A percentile compares a stretch with the other conserved stretches of the same genome.
Evolutionary conservation across 2,888 invertebrate genomes (phyloP).

Genomic region (Heterodera filipjevi): DNA sequence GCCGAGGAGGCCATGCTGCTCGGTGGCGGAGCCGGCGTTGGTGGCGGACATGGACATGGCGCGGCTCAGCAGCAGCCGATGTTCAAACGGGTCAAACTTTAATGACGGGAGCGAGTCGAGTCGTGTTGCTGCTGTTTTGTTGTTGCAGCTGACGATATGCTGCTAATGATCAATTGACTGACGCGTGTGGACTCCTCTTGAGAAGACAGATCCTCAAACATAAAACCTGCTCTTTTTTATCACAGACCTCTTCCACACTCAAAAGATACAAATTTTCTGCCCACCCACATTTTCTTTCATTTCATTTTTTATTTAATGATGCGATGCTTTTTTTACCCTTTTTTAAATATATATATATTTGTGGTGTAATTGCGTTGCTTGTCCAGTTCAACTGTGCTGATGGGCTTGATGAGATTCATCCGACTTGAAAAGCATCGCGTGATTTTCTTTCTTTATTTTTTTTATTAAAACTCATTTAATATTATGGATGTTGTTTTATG

Average conservation of each 20-base stretch:
- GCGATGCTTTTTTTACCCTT: neutral
- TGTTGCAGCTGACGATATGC: too few relatives aligned
- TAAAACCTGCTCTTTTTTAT: neutral
- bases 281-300: neutral
- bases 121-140: neutral
- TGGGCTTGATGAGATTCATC: too few relatives aligned
- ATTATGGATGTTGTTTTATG: too few relatives aligned
- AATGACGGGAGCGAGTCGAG: neutral
- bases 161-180: neutral
- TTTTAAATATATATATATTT: too few relatives aligned
- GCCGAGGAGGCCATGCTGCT: neutral
- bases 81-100: conserved; percentile 29
- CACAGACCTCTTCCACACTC: neutral
- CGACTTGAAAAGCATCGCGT: too few relatives aligned
- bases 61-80: conserved; percentile 8
- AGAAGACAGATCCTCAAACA: neutral
- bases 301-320: neutral
- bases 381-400: too few relatives aligned
- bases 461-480: too few relatives aligned
- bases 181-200: neutral
- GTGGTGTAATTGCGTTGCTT: too few relatives aligned
- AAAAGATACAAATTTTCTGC: neutral
- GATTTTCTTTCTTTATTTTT: too few relatives aligned
- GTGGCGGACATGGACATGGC: neutral
- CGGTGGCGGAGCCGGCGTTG: neutral